phyloP scores from a whole-genome alignment of 2,113 vertebrate species.

The Vimba vimba region DNA sequence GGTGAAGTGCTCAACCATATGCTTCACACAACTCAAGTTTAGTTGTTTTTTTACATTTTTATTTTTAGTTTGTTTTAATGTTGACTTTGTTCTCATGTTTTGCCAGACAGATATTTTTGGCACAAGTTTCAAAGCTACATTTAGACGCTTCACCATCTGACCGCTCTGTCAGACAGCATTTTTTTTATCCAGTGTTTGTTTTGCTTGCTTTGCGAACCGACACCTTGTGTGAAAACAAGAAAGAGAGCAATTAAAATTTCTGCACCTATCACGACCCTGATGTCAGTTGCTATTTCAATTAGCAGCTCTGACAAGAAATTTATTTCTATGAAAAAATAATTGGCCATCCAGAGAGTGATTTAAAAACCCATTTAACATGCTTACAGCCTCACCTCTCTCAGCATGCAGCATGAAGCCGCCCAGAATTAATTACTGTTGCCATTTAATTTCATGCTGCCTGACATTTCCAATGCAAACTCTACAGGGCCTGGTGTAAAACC shows the following conservation, averaged over 20 bases:
- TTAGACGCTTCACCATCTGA: slow-evolving; percentile 8
- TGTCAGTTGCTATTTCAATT: slow-evolving; percentile 59
- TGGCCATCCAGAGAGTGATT: slow-evolving; percentile 59
- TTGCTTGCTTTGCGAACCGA: slow-evolving; percentile 37
- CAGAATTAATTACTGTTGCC: slow-evolving; percentile 54
- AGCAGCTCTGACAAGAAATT: slow-evolving; percentile 59
- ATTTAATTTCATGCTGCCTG: slow-evolving; percentile 59
- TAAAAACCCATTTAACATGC: slow-evolving; percentile 55
- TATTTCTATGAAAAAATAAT: slow-evolving; percentile 61
- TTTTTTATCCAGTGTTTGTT: slow-evolving; percentile 36
- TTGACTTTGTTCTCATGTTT: slow-evolving; percentile 24
- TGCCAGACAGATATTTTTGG: not conserved
- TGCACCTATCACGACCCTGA: slow-evolving; percentile 52
- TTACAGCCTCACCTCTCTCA: slow-evolving; percentile 44
- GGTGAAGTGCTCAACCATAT: not conserved
- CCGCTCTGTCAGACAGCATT: not conserved
- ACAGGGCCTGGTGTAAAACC: slow-evolving; percentile 8
- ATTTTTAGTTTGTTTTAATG: slow-evolving; percentile 3
- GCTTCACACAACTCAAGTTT: slow-evolving; percentile 29
- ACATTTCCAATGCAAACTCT: slow-evolving; percentile 41
- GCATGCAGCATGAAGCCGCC: slow-evolving; percentile 34
- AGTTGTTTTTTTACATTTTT: not conserved
- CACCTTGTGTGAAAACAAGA: slow-evolving; percentile 49
- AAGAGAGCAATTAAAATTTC: slow-evolving; percentile 52
- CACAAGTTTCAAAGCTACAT: not conserved